Evolutionary conservation across 2,113 vertebrate species (phyloP), one percentile per base, ranked within the genome.

Genomic region (Rhadina sibilatrix): DNA sequence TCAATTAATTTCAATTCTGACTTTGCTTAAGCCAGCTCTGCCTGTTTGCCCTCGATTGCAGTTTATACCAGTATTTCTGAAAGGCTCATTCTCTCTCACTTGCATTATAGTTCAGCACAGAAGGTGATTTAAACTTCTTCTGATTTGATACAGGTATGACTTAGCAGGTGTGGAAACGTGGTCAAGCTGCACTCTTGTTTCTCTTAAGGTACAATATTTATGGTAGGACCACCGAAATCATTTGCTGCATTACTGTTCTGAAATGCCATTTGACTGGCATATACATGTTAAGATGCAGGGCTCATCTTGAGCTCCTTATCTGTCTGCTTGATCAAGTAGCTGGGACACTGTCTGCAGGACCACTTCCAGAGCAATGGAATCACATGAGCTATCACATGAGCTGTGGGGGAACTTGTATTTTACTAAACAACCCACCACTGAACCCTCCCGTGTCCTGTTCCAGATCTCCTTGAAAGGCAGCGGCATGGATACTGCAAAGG

Each of bases 341-440:
- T 76, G 37, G 42, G 46, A 64, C 83, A 65, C 37, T 35, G 59
- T 47, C 12, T 40, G 40, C 23, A 54, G 63, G 90, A 78, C 35
- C 33, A 63, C 54, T 54, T 47, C 64, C 70, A 80, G 33, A 83
- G 60, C 72, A 94, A 35, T 49, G 65, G 12, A 44, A 35, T 82
- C 57, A 47, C 8, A 17, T 30, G 74, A 97, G 68, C 12, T 42
- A 28, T 72, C 59, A 53, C 8, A 22, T 16, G 60, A 97, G 66
- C 70, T 93, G 82, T 87, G 90, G 92, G 91, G 59, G 81, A 97
- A 90, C 72, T 30, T 80, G 72, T 31, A 19, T 82, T 96, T 93
- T 21, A 59, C 87, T 82, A 69, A 93, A 86, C 61, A 95, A 76
- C 68, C 71, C 52, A 66, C 56, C 64, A 60, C 0, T 71, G 81